Conservation (phyloP, 2,797 vertebrate species). For the Scyliorhinus canicula region DNA sequence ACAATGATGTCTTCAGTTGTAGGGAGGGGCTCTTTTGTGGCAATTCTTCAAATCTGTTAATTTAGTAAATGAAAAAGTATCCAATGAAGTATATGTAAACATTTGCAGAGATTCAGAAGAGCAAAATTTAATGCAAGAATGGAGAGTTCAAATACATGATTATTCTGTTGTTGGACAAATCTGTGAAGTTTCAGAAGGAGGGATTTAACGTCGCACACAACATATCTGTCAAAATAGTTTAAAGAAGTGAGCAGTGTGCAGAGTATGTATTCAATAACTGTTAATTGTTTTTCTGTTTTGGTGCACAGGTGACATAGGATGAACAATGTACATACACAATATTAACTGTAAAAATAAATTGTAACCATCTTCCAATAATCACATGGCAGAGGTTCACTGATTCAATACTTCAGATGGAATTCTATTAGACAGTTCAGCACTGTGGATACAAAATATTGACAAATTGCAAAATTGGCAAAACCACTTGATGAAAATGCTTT, state of each 20-base stretch:
- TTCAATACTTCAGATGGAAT: background rate
- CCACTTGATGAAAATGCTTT: background rate
- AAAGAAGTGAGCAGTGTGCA: background rate
- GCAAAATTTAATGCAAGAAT: background rate
- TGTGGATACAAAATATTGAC: background rate
- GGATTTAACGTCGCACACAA: background rate
- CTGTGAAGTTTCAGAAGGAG: background rate
- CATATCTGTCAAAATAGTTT: background rate
- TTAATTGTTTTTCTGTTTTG: background rate
- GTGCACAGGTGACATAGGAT: background rate
- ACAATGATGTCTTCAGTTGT: too few relatives aligned
- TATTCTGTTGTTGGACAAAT: background rate
- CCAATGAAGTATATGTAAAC: background rate
- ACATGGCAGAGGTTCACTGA: background rate
- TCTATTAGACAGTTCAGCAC: background rate
- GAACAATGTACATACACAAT: background rate
- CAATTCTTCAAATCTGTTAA: background rate
- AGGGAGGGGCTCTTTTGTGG: background rate
- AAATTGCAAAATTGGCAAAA: background rate
- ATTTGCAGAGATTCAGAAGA: background rate
- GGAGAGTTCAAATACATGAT: background rate
- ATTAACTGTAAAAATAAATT: background rate
- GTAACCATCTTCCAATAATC: slow-evolving; percentile 6
- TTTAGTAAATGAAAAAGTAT: background rate
- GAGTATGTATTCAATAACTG: background rate